These are phyloP conservation scores for Turdus rufiventris DNA, from an alignment of 2,113 vertebrate species.

Conservation along the genomic window DNA sequence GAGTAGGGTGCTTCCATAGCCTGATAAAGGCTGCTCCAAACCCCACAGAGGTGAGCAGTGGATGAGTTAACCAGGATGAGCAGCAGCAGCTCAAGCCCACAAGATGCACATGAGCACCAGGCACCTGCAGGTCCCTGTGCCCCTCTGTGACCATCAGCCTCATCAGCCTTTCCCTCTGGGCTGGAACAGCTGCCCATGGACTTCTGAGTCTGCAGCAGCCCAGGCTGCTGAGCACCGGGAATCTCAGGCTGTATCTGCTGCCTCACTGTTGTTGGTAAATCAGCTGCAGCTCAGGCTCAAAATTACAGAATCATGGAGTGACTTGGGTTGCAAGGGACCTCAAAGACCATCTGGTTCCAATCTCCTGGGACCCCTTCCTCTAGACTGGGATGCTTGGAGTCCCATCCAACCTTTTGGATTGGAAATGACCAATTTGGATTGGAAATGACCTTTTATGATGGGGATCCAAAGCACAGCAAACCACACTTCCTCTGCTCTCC, in stretches of 20 bases:
- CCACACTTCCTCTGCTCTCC: neutral
- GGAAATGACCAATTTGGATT: neutral
- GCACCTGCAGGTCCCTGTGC: neutral
- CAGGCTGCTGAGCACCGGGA: neutral
- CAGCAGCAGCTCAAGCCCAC: neutral
- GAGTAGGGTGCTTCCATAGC: accelerated
- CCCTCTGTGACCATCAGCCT: neutral
- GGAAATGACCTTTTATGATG: neutral
- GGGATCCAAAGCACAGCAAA: neutral
- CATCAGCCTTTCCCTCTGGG: neutral
- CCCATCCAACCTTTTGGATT: neutral
- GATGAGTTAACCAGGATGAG: accelerated
- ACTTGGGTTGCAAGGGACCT: neutral
- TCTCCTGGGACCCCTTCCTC: neutral
- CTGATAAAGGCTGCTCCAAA: neutral
- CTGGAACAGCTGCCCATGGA: neutral
- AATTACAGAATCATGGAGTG: accelerated
- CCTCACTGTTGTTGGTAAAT: neutral
- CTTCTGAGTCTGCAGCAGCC: neutral
- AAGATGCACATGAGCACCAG: accelerated
- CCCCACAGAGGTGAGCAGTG: accelerated
- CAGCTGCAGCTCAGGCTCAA: neutral
- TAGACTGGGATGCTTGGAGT: neutral
- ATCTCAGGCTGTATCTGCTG: neutral
- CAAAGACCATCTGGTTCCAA: neutral